These are phyloP conservation scores for Trachythela sp. DNA, from an alignment of 64 coral and sea anemone genomes.

Conservation along the genomic window DNA sequence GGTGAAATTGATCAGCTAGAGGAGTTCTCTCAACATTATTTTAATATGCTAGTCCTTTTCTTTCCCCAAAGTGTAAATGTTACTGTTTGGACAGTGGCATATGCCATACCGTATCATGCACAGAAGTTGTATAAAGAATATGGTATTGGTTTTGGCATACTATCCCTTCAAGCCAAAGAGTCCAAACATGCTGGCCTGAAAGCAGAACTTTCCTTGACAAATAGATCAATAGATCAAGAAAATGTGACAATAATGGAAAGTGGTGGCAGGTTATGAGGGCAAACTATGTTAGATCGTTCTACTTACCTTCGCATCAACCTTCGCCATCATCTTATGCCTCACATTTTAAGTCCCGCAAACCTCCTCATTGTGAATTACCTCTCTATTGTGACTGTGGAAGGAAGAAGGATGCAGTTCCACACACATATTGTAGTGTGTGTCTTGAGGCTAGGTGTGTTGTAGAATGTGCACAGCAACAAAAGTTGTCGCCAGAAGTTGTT, in stretches of 20 bases:
- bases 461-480: not conserved
- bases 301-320: not conserved
- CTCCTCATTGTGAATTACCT: not conserved
- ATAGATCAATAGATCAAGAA: not conserved
- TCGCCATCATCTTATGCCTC: slow-evolving; percentile 13
- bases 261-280: not conserved
- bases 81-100: not conserved
- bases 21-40: not conserved
- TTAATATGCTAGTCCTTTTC: not conserved
- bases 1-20: not conserved
- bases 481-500: not conserved
- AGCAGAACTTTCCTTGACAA: not conserved
- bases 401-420: not conserved
- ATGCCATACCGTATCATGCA: not conserved
- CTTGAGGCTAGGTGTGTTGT: not conserved
- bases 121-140: not conserved
- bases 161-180: not conserved
- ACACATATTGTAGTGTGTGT: not conserved
- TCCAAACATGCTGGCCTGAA: not conserved
- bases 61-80: not conserved
- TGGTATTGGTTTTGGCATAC: not conserved
- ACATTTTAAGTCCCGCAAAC: not conserved
- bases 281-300: not conserved
- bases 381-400: not conserved
- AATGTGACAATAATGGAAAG: not conserved